A percentile compares a stretch with the other conserved stretches of the same genome.
Conservation (phyloP, 2,797 vertebrate species). For the Pseudopleuronectes americanus region DNA sequence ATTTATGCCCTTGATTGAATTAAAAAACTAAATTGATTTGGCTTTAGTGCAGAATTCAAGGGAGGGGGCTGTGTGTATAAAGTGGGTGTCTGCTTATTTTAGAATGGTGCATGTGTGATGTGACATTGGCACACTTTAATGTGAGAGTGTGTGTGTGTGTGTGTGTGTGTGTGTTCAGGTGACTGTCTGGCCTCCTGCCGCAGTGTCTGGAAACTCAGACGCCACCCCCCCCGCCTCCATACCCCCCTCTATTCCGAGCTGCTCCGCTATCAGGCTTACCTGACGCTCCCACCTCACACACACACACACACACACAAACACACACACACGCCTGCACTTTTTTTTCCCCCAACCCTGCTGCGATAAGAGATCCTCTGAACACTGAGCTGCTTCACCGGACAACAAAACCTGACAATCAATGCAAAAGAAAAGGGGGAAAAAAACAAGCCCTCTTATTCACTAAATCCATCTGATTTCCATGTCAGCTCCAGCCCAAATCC, state of each 20-base stretch:
- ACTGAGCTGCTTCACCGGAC: slow-evolving; percentile 55
- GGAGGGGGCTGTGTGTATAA: slow-evolving; percentile 24
- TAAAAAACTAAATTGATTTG: slow-evolving; percentile 62
- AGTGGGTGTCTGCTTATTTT: not conserved
- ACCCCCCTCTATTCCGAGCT: slow-evolving; percentile 55
- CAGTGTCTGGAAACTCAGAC: slow-evolving; percentile 88
- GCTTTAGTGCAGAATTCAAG: slow-evolving; percentile 26
- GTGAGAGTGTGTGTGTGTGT: slow-evolving; percentile 65
- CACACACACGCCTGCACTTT: slow-evolving; percentile 34
- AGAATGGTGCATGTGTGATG: slow-evolving; percentile 14
- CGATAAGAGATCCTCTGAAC: slow-evolving; percentile 68
- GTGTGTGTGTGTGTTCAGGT: slow-evolving; percentile 76
- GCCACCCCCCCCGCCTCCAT: slow-evolving; percentile 51
- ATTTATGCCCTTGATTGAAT: slow-evolving; percentile 65
- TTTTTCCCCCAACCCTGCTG: slow-evolving; percentile 42
- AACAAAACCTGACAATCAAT: slow-evolving; percentile 60
- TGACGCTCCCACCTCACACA: slow-evolving; percentile 31
- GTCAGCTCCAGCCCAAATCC: slow-evolving; percentile 43
- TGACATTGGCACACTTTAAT: slow-evolving; percentile 13
- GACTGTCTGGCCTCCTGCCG: slow-evolving; percentile 84
- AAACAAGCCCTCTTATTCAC: slow-evolving; percentile 50
- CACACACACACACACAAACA: not conserved
- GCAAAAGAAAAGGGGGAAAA: not conserved
- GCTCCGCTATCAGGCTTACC: slow-evolving; percentile 67
- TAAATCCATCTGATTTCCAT: slow-evolving; percentile 58